Evolutionary conservation across 92 coral and sea anemone species (phyloP), one percentile per base, ranked within the genome.

Genomic region (Micromussa lordhowensis): DNA sequence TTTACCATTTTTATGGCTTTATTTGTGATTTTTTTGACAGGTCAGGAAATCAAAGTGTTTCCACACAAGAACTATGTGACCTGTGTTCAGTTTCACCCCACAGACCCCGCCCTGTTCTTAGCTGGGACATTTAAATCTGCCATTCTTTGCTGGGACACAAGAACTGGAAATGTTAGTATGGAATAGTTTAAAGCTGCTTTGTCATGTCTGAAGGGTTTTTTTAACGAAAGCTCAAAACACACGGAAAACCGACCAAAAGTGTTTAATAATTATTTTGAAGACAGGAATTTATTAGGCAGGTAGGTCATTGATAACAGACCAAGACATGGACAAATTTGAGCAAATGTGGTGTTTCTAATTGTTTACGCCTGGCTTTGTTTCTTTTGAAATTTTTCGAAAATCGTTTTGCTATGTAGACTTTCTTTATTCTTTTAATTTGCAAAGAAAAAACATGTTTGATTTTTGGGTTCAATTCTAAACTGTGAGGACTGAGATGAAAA

Each of bases 91-190:
- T 97, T 84, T 82, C 94, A 97, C 51, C 99, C 99, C 8, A 80
- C 87, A 51, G 90, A 96, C 15, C 91, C 93, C 13, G 89, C 93
- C 16, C 75, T 94, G 22, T 97, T 96, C 75, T 80, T 97, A 51
- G 81, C 97, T 89, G 99, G 99, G 16, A 93, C 97, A 19, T 92
- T 93, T 55, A 95, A 96, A 79, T 93, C 93, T 91, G 95, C 95
- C 77, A 97, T 97, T 73, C 83, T 90, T 61, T 94, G 97, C 57
- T 97, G 99, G 99, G 98, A 97, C 68, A 77, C 63, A 58, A 92
- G 99, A 87, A 77, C 93, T 54, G 91, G 93, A 70, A 94, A 92
- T 92, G 99, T 96, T 26, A 69, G 54, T 73, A 13, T 32, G 19
- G 4, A 68, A 70, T 61, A 55, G 18, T 15, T 55, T 15, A 54